Conservation (phyloP, 1,140 invertebrate species). For the Scaptomyza graminum region DNA sequence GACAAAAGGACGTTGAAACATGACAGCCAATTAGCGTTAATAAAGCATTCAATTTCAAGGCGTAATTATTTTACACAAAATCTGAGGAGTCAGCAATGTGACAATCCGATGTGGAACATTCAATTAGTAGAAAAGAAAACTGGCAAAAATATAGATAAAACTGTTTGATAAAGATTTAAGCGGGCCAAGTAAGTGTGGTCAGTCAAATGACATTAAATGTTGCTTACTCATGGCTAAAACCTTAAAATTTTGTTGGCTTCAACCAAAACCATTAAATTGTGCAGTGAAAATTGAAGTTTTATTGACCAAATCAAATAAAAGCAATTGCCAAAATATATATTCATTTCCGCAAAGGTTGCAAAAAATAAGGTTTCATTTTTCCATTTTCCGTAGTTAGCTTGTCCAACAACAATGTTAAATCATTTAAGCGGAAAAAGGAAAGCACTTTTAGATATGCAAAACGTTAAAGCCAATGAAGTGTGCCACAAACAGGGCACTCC, state of each 20-base stretch:
- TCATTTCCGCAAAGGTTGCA: not conserved
- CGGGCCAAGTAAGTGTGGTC: not conserved
- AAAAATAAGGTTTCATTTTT: not conserved
- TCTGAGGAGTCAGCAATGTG: conserved; percentile 6
- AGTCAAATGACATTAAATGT: not conserved
- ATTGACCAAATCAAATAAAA: not conserved
- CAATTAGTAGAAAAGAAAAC: no score
- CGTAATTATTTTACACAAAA: conserved; percentile 25
- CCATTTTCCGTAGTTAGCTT: not conserved
- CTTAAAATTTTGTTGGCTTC: no score
- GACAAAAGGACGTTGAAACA: not conserved
- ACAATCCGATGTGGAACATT: not conserved
- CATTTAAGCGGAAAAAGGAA: not conserved
- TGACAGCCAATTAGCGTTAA: conserved; percentile 45
- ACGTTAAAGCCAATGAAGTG: conserved; percentile 1
- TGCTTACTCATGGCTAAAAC: no score
- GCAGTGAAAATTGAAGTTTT: not conserved
- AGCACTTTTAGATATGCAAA: conserved; percentile 1
- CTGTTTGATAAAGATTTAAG: no score
- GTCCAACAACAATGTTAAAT: not conserved
- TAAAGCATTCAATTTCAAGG: conserved; percentile 48
- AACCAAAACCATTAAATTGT: no score
- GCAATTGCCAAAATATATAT: not conserved
- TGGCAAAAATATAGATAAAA: no score
- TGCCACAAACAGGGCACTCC: conserved; percentile 7